Base-by-base conservation (phyloP, 2,888 invertebrate genomes). In the Andrena camellia region DNA sequence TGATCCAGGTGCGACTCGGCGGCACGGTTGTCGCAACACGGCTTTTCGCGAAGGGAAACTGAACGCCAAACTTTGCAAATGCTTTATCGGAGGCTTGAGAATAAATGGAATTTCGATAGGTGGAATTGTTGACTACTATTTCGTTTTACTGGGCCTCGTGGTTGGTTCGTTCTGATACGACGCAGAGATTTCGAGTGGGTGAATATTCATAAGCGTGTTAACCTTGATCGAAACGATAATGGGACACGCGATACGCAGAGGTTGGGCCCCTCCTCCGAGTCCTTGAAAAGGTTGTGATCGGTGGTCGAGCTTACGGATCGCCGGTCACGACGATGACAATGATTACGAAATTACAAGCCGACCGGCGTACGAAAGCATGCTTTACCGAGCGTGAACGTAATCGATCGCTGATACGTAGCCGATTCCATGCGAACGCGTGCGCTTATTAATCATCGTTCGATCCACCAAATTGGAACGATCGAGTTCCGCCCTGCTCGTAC, bases 241-340 rank as follows among this genome's bases (percentile, higher is more conserved):
- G 63, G 75, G 48, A 69, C 83, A 83, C 83, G 68, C 75, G 82
- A 75, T 84, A 83, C 81, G 67, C 50, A 29, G 64, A 52, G 50
- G 26, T 33, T 8, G 8, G 60, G 59, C 72, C 81, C 63, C 73
- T 35, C 64, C 78, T 69, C 60, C 73, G 79, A 62, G 81, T 68
- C 85, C 85, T 85, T 85, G 85, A 60, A 81, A 84, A 85, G 85
- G 85, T 81, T 84, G 79, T 2, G 73, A 85, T 76, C 70, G 83
- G 52, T 23, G 73, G 35, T 57, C 64, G 66, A 52, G 70, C 84
- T 62, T 72, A 82, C 57, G 80, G 83, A 80, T 83, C 80, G 75
- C 20, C 68, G 69, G 68, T 33, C 57, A 57, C 76, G 10, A 29
- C 84, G 85, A 86, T 75, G 77, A 82, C 85, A 79, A 79, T 84